Percentiles rank a stretch among this genome's conserved stretches.
phyloP scores from a whole-genome alignment of 2,888 invertebrate genomes.

The Erebia ligea region DNA sequence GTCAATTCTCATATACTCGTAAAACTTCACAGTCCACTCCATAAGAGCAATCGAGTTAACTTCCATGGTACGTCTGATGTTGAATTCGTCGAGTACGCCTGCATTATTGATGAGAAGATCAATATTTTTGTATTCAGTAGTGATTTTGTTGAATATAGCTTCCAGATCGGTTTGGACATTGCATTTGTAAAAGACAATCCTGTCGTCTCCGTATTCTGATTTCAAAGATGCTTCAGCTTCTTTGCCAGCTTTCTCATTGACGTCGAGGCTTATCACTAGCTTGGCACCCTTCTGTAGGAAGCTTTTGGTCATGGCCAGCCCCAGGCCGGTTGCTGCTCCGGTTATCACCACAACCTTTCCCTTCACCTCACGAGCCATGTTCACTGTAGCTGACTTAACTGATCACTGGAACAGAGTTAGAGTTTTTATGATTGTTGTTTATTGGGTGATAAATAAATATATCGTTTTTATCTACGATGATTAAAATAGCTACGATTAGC shows the following conservation, averaged over 20 bases:
- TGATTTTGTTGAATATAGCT: conserved; percentile 54
- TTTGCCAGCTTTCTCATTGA: conserved; percentile 39
- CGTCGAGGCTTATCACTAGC: conserved; percentile 39
- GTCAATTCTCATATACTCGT: conserved; percentile 79
- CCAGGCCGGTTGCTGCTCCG: conserved; percentile 42
- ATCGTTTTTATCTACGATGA: too few species aligned
- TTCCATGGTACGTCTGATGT: conserved; percentile 45
- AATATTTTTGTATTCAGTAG: conserved; percentile 51
- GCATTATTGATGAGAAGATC: conserved; percentile 67
- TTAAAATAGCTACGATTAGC: too few species aligned
- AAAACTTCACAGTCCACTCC: conserved; percentile 70
- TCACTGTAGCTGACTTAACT: neutral
- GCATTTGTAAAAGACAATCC: conserved; percentile 66
- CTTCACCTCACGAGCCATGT: conserved; percentile 38
- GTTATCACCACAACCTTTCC: conserved; percentile 42
- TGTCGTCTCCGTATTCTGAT: conserved; percentile 63
- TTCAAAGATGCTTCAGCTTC: conserved; percentile 42
- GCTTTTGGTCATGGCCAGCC: conserved; percentile 39
- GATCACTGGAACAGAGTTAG: conserved; percentile 5
- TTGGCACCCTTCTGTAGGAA: conserved; percentile 43
- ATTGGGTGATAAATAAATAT: too few species aligned
- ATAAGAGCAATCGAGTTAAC: conserved; percentile 56
- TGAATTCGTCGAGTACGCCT: conserved; percentile 51
- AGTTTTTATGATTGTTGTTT: neutral
- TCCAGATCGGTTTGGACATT: conserved; percentile 74